Base-by-base conservation (phyloP, 2,113 vertebrate genomes). In the Vidua macroura region DNA sequence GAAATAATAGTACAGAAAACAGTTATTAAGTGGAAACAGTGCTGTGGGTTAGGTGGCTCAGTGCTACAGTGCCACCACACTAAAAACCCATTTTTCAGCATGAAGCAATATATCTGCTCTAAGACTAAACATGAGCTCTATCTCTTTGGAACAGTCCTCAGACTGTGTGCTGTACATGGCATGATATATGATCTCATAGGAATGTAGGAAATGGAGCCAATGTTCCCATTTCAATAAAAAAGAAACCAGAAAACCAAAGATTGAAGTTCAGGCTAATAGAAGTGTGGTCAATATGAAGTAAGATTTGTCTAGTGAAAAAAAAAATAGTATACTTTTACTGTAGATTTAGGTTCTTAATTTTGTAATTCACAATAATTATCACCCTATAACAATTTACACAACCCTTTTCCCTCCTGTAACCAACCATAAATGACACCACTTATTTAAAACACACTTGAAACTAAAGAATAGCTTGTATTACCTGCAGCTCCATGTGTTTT, bases 401-500 rank as follows among this genome's bases (percentile, higher is more conserved):
- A 37, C 41, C 75, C 18, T 16, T 59, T 6, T 62, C 48, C 24
- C 31, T 77, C 15, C 51, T 66, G 35, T 68, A 84, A 75, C 27
- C 17, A 62, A 58, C 43, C 41, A 73, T 58, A 59, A 83, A 70
- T 46, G 8, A 23, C 31, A 69, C 9, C 59, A 44, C 48, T 63
- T 67, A 52, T 7, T 80, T 86, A 60, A 90, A 88, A 64, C 28
- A 88, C 11, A 31, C 12, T 79, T 70, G 49, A 53, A 85, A 89
- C 77, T 91, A 89, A 86, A 62, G 9, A 86, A 48, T 75, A 95
- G 75, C 12, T 79, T 83, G 52, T 67, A 93, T 93, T 98, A 99
- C 98, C 98, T 98, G 95, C 55, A 94, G 91, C 48, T 89, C 90
- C 66, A 86, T 90, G 55, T 86, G 91, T 30, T 98, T 98, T 55